Conservation (phyloP, 2,797 vertebrate genomes). For the Sebastes flavidus region DNA sequence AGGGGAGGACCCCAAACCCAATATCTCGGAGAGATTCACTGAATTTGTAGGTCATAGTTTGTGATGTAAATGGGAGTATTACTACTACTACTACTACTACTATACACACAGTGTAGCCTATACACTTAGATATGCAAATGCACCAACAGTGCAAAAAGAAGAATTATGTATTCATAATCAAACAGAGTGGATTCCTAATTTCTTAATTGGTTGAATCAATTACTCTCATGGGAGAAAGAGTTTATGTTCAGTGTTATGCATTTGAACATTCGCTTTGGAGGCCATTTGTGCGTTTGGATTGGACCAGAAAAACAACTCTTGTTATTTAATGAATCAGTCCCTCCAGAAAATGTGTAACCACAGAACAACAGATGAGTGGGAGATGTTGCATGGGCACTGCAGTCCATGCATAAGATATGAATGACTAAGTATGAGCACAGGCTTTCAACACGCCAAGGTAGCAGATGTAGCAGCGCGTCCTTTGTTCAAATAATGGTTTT, state of each 20-base stretch:
- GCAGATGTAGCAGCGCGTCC: constrained; percentile 29
- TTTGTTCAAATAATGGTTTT: background rate
- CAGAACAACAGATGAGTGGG: constrained; percentile 56
- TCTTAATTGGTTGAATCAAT: background rate
- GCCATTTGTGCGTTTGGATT: constrained; percentile 7
- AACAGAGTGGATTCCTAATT: background rate
- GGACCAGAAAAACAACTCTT: constrained; percentile 6
- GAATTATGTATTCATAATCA: background rate
- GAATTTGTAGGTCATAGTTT: background rate
- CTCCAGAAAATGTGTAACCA: constrained; percentile 55
- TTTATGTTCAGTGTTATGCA: background rate
- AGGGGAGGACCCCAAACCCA: no score
- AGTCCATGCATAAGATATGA: constrained; percentile 56
- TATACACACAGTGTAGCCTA: background rate
- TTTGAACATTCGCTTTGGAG: background rate
- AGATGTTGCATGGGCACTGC: constrained; percentile 36
- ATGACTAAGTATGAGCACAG: constrained; percentile 48
- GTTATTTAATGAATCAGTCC: constrained; percentile 47
- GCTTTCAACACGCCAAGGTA: constrained; percentile 10
- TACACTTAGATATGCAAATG: background rate
- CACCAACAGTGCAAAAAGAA: background rate
- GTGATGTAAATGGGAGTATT: background rate
- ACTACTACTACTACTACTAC: no score
- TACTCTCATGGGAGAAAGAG: background rate
- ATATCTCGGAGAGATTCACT: background rate